These are phyloP conservation scores for Sclerurus mexicanus DNA, from an alignment of 2,113 vertebrate genomes.

Conservation along the genomic window DNA sequence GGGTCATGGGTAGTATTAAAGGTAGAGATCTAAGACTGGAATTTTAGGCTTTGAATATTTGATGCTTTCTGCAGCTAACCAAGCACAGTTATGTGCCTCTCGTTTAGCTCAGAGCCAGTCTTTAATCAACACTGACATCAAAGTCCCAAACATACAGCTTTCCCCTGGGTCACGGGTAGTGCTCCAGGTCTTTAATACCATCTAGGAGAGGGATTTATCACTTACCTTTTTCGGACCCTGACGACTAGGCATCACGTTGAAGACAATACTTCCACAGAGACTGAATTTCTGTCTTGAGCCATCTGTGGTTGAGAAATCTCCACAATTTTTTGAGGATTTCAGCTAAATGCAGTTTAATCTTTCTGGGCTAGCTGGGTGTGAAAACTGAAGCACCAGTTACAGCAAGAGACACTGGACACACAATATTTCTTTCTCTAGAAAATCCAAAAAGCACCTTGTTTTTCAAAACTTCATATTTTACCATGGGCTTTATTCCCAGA, in stretches of 20 bases:
- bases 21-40: background rate
- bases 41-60: background rate
- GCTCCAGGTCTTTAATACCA: background rate
- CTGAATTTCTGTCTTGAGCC: background rate
- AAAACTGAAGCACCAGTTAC: background rate
- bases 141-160: background rate
- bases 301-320: background rate
- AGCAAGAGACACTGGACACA: background rate
- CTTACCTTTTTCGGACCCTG: background rate
- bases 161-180: background rate
- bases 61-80: background rate
- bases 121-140: conserved; percentile 12
- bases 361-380: background rate
- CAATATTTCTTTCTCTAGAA: background rate
- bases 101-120: background rate
- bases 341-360: background rate
- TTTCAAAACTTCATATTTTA: background rate
- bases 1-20: background rate
- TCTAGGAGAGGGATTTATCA: background rate
- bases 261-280: background rate
- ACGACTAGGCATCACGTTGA: background rate
- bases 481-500: background rate
- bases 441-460: background rate
- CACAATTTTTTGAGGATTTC: background rate
- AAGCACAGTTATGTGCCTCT: background rate